Evolutionary conservation across 2,888 invertebrate species (phyloP).

Genomic region (Gandaritis pyraliata): DNA sequence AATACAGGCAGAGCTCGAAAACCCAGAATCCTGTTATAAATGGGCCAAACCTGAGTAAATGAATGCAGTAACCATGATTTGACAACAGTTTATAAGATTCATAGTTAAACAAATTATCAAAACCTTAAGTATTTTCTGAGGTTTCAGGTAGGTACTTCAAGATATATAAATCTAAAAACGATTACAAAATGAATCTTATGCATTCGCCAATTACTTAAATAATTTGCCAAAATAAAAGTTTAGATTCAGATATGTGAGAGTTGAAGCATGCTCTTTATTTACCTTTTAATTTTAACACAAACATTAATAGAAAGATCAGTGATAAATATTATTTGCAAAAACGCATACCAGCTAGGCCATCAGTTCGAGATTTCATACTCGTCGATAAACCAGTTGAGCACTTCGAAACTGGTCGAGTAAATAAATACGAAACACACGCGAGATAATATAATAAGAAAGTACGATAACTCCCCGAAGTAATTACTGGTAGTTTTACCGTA

Average conservation of each 20-base stretch:
- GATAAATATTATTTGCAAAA: background rate
- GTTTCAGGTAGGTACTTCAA: too few species aligned
- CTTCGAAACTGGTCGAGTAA: slow-evolving; percentile 6
- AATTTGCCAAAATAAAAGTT: too few species aligned
- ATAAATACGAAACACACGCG: slow-evolving; percentile 8
- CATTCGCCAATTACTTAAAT: too few species aligned
- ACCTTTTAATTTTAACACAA: too few species aligned
- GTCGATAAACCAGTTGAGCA: slow-evolving; percentile 11
- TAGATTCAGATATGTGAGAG: too few species aligned
- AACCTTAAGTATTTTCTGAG: too few species aligned
- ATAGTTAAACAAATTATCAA: too few species aligned
- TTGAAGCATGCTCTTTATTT: too few species aligned
- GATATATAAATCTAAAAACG: too few species aligned
- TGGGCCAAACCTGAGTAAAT: slow-evolving; percentile 33
- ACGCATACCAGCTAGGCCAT: background rate
- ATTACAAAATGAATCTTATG: too few species aligned
- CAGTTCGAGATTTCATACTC: background rate
- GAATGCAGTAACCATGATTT: background rate
- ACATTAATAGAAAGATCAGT: background rate
- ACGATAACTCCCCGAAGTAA: slow-evolving; percentile 20
- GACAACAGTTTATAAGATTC: too few species aligned
- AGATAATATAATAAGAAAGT: slow-evolving; percentile 23
- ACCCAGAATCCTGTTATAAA: slow-evolving; percentile 56
- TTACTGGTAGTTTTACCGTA: slow-evolving; percentile 14
- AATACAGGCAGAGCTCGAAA: slow-evolving; percentile 35